Percentiles rank a stretch among this genome's conserved stretches.
These are phyloP conservation scores for Acrocera orbiculus DNA, from an alignment of 2,888 invertebrate species.

Conservation along the genomic window DNA sequence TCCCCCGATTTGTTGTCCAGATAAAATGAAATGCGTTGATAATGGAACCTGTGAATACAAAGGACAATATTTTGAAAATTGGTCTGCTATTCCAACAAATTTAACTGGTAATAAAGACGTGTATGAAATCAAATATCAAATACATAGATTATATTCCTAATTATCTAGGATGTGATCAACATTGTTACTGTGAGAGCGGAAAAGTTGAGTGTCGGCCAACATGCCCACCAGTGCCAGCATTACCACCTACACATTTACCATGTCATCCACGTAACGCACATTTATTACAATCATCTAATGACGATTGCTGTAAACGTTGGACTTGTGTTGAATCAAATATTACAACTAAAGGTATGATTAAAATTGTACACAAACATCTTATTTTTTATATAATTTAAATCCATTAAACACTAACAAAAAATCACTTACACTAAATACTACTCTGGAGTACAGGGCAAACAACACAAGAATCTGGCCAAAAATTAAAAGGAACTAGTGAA, in stretches of 20 bases:
- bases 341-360: background rate
- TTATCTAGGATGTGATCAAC: slow-evolving; percentile 69
- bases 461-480: too few relatives aligned
- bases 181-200: slow-evolving; percentile 77
- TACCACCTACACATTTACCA: slow-evolving; percentile 55
- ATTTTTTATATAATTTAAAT: background rate
- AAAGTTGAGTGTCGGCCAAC: slow-evolving; percentile 68
- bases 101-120: slow-evolving; percentile 35
- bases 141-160: background rate
- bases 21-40: slow-evolving; percentile 56
- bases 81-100: slow-evolving; percentile 62
- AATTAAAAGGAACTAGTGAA: too few relatives aligned
- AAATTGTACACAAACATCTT: background rate
- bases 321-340: slow-evolving; percentile 28
- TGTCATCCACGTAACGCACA: slow-evolving; percentile 52
- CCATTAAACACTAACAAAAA: too few relatives aligned
- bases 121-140: background rate
- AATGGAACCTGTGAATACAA: slow-evolving; percentile 68
- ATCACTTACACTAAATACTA: too few relatives aligned
- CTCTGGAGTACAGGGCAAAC: too few relatives aligned
- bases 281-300: slow-evolving; percentile 47
- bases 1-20: slow-evolving; percentile 67
- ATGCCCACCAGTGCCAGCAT: slow-evolving; percentile 57
- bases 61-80: slow-evolving; percentile 46
- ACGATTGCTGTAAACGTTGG: slow-evolving; percentile 78